Evolutionary conservation across 1,140 invertebrate species (phyloP).

Genomic region (Platyura marginata): DNA sequence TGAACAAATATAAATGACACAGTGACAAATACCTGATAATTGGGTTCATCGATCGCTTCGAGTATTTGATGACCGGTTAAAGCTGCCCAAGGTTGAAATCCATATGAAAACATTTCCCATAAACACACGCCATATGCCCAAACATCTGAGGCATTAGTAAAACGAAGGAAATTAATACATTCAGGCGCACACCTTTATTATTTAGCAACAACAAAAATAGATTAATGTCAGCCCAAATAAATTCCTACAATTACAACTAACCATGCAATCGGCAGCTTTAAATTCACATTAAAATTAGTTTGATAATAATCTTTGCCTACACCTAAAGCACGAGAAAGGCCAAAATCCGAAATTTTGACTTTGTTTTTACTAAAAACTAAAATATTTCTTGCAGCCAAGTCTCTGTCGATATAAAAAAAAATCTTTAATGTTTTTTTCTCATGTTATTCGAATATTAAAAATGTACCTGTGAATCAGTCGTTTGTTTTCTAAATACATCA

Average conservation of each 20-base stretch:
- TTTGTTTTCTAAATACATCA: constrained; percentile 55
- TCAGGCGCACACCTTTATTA: constrained; percentile 91
- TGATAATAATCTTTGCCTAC: constrained; percentile 98
- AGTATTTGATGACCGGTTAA: constrained; percentile 90
- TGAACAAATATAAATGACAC: too few species aligned
- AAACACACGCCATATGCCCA: constrained; percentile 97
- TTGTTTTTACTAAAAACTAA: constrained; percentile 89
- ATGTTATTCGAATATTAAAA: neutral
- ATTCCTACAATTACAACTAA: too few species aligned
- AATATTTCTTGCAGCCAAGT: constrained; percentile 88
- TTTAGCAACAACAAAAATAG: too few species aligned
- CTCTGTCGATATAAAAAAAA: constrained; percentile 32
- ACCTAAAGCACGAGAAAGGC: constrained; percentile 83
- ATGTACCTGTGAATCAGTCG: constrained; percentile 72
- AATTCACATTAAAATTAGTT: constrained; percentile 94
- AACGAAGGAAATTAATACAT: constrained; percentile 88
- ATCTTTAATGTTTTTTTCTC: constrained; percentile 7
- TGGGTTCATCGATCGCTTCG: constrained; percentile 87
- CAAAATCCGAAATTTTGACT: constrained; percentile 98
- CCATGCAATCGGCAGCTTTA: constrained; percentile 97
- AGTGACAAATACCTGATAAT: constrained; percentile 52
- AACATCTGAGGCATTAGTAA: constrained; percentile 90
- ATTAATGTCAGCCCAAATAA: neutral
- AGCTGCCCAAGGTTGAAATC: constrained; percentile 93
- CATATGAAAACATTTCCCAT: constrained; percentile 99